phyloP scores from a whole-genome alignment of 2,888 invertebrate species.

The Autographa gamma region DNA sequence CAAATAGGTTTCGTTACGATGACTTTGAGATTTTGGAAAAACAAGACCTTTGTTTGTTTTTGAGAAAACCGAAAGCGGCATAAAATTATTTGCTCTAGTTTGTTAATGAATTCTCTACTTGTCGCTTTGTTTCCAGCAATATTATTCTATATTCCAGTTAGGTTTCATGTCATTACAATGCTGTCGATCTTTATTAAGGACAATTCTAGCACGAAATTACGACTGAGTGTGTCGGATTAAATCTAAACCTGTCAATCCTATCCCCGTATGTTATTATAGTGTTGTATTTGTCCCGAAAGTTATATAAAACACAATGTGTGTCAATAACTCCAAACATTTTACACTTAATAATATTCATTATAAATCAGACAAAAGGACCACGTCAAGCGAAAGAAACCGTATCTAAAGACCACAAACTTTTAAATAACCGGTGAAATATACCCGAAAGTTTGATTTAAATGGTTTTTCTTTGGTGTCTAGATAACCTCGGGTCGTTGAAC shows the following conservation, averaged over 20 bases:
- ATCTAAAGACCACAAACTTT: not conserved
- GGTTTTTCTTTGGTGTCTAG: constrained; percentile 6
- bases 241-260: not conserved
- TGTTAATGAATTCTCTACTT: not conserved
- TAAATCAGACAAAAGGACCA: not conserved
- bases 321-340: not conserved
- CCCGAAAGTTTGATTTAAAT: constrained; percentile 3
- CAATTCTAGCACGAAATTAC: not conserved
- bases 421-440: not conserved
- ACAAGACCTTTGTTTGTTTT: constrained; percentile 42
- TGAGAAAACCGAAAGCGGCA: constrained; percentile 19
- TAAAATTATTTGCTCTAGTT: constrained; percentile 3
- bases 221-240: not conserved
- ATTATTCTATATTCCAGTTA: not conserved
- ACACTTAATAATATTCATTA: not conserved
- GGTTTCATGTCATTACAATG: not conserved
- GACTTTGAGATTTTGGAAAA: constrained; percentile 39
- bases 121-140: not conserved
- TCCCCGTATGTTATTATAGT: not conserved
- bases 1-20: constrained; percentile 50
- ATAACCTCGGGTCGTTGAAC: not conserved
- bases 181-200: not conserved
- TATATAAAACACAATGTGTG: too few relatives aligned
- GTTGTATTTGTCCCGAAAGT: not conserved
- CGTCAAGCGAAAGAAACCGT: not conserved